A percentile compares a stretch with the other conserved stretches of the same genome.
These are phyloP conservation scores for Meloidogyne floridensis DNA, from an alignment of 1,140 invertebrate species.

Conservation along the genomic window DNA sequence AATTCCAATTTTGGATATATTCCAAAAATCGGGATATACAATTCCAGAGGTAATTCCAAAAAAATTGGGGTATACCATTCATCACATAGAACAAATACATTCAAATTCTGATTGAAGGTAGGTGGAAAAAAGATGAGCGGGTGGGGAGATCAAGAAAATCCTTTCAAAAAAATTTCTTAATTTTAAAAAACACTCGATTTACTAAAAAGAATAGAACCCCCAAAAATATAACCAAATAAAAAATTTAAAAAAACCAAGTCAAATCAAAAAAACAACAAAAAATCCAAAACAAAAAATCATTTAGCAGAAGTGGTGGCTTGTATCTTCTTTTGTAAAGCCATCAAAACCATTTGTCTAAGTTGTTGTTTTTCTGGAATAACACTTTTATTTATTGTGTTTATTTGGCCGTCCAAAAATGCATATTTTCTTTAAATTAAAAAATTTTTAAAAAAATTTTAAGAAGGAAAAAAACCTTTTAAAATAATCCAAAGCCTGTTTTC, in stretches of 20 bases:
- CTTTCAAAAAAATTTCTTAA: too few relatives aligned
- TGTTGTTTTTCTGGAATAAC: constrained; percentile 53
- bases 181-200: too few relatives aligned
- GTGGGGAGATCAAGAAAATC: too few relatives aligned
- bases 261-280: not conserved
- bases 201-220: not conserved
- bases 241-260: not conserved
- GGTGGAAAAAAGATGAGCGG: too few relatives aligned
- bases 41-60: too few relatives aligned
- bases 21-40: too few relatives aligned
- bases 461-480: constrained; percentile 46
- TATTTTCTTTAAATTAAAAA: constrained; percentile 34
- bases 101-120: too few relatives aligned
- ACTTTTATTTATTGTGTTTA: constrained; percentile 40
- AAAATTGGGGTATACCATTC: too few relatives aligned
- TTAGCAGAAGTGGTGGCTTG: constrained; percentile 31
- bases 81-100: too few relatives aligned
- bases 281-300: constrained; percentile 19
- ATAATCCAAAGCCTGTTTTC: constrained; percentile 54
- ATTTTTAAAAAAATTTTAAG: constrained; percentile 23
- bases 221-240: constrained; percentile 6
- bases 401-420: constrained; percentile 44
- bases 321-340: constrained; percentile 57
- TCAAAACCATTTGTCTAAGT: constrained; percentile 41
- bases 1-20: too few relatives aligned